phyloP scores from a whole-genome alignment of 2,888 invertebrate species.

The Drosophila pseudotalamancana region DNA sequence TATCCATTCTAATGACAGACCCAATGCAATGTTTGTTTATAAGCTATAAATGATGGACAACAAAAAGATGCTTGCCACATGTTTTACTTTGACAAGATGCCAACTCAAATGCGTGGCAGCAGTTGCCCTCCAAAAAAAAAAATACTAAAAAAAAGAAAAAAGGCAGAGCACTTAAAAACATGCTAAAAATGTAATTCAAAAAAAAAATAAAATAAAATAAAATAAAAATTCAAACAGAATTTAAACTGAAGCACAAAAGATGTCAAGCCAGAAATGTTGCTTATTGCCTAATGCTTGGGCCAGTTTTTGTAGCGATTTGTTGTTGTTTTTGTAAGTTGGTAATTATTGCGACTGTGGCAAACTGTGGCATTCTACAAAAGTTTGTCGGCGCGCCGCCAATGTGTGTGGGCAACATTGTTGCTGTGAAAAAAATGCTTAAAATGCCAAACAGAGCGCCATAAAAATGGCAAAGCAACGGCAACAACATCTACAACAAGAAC shows the following conservation, averaged over 20 bases:
- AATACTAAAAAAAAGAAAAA: not conserved
- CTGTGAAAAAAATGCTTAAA: conserved; percentile 61
- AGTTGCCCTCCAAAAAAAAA: conserved; percentile 16
- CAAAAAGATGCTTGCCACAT: conserved; percentile 72
- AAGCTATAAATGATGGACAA: conserved; percentile 27
- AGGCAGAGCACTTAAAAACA: conserved; percentile 53
- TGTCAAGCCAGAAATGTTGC: conserved; percentile 48
- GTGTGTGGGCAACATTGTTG: conserved; percentile 60
- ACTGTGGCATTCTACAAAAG: conserved; percentile 35
- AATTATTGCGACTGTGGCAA: conserved; percentile 44
- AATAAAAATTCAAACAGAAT: conserved; percentile 1
- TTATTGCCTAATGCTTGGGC: conserved; percentile 54
- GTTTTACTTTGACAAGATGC: conserved; percentile 75
- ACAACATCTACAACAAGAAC: conserved; percentile 9
- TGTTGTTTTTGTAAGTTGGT: conserved; percentile 24
- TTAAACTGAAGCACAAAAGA: conserved; percentile 43
- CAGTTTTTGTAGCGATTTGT: conserved; percentile 11
- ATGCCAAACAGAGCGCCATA: conserved; percentile 59
- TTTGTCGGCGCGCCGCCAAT: conserved; percentile 2
- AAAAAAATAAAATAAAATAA: conserved; percentile 19
- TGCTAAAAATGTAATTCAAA: conserved; percentile 40
- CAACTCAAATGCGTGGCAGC: conserved; percentile 56
- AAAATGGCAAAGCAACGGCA: conserved; percentile 50
- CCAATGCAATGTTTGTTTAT: conserved; percentile 60
- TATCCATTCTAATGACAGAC: conserved; percentile 78